Evolutionary conservation across 2,797 vertebrate species (phyloP), one percentile per base, ranked within the genome.

Genomic region (Calcarius lapponicus): DNA sequence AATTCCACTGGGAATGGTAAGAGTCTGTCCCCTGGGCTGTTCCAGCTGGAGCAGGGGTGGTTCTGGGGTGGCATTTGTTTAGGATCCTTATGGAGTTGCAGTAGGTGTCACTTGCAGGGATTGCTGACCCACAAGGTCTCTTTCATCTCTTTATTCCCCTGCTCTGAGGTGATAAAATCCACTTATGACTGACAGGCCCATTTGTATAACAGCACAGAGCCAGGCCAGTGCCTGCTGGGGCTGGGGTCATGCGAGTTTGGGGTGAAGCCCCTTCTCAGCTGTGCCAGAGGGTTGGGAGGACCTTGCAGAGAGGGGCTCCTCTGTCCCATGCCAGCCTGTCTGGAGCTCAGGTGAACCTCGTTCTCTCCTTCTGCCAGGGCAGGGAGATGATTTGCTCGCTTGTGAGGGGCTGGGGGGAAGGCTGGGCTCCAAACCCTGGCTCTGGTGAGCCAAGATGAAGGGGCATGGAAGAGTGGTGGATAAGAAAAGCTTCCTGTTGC

Each of bases 401-500:
- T 13, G 17, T 0, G 6, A 58, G 56, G 40, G 36, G 56, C 53
- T 64, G 51, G 38, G 54, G 36, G 8, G 8, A 42, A 26, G 5
- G 22, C 31, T 80, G 57, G 8, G 25, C 62, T 93, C 45, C 72
- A 53, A 32, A 11, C 9, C 9, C 34, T n/a, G 51, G 7, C 32
- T 83, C 65, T 62, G 62, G 54, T 48, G 70, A 75, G 78, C 71
- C 31, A 62, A 62, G 64, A 28, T 2, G 40, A 82, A 74, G 56
- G 64, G 66, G 67, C 31, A 16, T 0, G 0, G 56, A 83, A 32
- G 58, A 80, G 61, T 0, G 0, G 60, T 36, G 74, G 76, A 51
- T 87, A 81, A 79, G 88, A 90, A 93, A 94, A 94, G 31, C 51
- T n/a, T 53, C 31, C 45, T 86, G 74, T 86, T 94, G 90, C 83